Evolutionary conservation across 1,140 invertebrate genomes (phyloP).

Genomic region (Stenopsyche tienmushanensis): DNA sequence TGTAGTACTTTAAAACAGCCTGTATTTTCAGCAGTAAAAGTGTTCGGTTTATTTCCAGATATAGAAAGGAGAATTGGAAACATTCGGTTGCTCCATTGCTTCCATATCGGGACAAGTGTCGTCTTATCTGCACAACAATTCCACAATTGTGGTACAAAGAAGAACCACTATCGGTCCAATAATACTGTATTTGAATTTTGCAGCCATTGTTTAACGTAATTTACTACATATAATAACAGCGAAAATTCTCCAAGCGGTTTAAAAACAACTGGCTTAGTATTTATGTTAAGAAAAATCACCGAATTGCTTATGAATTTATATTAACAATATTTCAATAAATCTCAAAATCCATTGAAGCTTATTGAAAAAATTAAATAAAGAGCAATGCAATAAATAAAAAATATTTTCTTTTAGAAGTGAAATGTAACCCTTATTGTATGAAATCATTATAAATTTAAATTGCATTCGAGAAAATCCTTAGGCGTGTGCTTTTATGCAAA

Average conservation of each 20-base stretch:
- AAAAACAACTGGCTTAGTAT: too few relatives aligned
- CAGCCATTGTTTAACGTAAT: background rate
- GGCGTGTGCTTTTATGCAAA: background rate
- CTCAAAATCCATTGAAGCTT: too few relatives aligned
- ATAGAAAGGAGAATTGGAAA: conserved; percentile 12
- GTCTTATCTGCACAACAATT: conserved; percentile 22
- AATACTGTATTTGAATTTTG: background rate
- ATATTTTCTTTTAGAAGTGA: too few relatives aligned
- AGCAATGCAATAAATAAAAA: too few relatives aligned
- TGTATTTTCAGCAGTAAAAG: background rate
- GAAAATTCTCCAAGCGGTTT: background rate
- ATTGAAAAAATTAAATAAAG: too few relatives aligned
- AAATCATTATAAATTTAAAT: too few relatives aligned
- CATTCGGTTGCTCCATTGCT: conserved; percentile 7
- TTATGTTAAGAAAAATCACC: too few relatives aligned
- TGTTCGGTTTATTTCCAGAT: conserved; percentile 5
- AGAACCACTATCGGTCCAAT: background rate
- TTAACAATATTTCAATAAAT: too few relatives aligned
- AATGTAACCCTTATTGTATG: too few relatives aligned
- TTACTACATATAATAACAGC: too few relatives aligned
- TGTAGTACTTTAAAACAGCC: background rate
- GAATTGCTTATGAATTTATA: too few relatives aligned
- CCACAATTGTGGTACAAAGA: conserved; percentile 9
- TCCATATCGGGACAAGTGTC: conserved; percentile 13
- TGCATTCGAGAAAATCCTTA: too few relatives aligned